Percentiles rank a stretch among this genome's conserved stretches.
Evolutionary conservation across 2,888 invertebrate species (phyloP).

Genomic region (Prosapia bicincta): DNA sequence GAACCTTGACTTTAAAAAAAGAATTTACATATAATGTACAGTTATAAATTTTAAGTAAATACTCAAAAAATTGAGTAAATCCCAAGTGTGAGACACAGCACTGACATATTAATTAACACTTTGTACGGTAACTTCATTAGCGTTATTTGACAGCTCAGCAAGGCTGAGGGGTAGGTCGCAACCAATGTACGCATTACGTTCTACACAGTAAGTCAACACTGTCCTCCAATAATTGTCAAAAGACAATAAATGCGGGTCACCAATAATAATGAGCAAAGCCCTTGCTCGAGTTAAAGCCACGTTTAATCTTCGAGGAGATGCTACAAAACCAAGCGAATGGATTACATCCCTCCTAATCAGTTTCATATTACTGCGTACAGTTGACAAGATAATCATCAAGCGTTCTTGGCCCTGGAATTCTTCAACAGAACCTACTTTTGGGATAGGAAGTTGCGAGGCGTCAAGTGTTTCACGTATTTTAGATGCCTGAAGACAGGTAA

Average conservation of each 20-base stretch:
- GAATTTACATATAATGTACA: too few relatives aligned
- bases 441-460: conserved; percentile 50
- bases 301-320: conserved; percentile 76
- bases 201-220: conserved; percentile 59
- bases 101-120: too few relatives aligned
- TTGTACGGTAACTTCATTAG: too few relatives aligned
- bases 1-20: too few relatives aligned
- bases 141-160: not conserved
- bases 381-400: conserved; percentile 68
- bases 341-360: conserved; percentile 49
- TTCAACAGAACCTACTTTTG: conserved; percentile 78
- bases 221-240: conserved; percentile 66
- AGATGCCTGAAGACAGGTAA: conserved; percentile 53
- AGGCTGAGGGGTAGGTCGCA: conserved; percentile 3
- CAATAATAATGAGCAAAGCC: conserved; percentile 73
- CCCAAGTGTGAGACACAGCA: too few relatives aligned
- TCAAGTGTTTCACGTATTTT: conserved; percentile 58
- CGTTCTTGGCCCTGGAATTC: conserved; percentile 84
- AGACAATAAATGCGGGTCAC: conserved; percentile 70
- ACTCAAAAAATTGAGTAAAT: too few relatives aligned
- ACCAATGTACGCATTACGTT: conserved; percentile 36
- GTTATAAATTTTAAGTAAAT: too few relatives aligned
- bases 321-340: conserved; percentile 67
- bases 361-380: conserved; percentile 52
- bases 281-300: conserved; percentile 85